Evolutionary conservation across 2,113 vertebrate genomes (phyloP), one percentile per base, ranked within the genome.

Genomic region (Dicentrarchus labrax): DNA sequence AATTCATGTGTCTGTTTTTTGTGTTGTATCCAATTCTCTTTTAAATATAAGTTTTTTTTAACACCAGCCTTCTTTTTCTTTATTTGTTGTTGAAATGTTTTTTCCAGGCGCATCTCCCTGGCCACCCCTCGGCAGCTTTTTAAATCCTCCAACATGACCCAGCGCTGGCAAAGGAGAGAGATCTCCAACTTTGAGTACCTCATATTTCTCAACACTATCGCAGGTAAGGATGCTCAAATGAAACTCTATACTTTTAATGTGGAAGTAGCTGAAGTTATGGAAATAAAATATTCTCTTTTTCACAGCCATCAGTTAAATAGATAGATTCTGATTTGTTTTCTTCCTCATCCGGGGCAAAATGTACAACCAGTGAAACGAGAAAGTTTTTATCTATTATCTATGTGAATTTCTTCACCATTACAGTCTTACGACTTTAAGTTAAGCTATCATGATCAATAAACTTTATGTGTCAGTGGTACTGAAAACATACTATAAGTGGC

Each of bases 71-170:
- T 50, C 24, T 67, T 16, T 78, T 69, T 70, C 39, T 16, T 71
- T 16, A 66, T 38, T 51, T 56, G 21, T 19, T 36, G 19, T 60
- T 41, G 17, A 17, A 68, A 62, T 80, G 12, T 73, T 54, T 78
- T 74, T 94, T 84, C 72, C 92, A 99, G 98, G 93, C 96, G 98
- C 88, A 97, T 99, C 91, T 99, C 98, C 51, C 87, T 99, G 93
- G 98, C 98, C 79, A 98, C 97, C 48, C 97, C 98, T 9, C 96
- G 98, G 36, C 98, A 99, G 92, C 97, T 99, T 93, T 99, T 99
- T 95, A 99, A 99, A 91, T 98, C 98, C 66, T 99, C 98, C 88
- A 99, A 99, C 93, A 99, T 99, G 98, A 99, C 98, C 91, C 98
- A 99, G 92, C 98, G 98, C 83, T 99, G 98, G 98, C 98, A 99